Conservation (phyloP, 2,113 vertebrate genomes). For the Mionectes macconnelli region DNA sequence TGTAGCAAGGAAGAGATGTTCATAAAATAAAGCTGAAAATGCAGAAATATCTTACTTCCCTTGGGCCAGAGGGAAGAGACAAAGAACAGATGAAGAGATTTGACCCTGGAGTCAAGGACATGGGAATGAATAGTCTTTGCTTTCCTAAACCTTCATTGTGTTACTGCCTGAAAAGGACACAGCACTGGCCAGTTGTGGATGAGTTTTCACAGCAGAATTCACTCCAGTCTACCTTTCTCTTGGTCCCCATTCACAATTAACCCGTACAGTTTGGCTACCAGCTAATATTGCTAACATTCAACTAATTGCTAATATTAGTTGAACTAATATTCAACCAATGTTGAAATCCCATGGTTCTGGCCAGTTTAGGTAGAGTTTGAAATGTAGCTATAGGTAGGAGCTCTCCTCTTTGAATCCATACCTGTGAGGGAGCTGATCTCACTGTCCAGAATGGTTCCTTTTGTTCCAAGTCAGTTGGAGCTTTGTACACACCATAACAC, state of each 20-base stretch:
- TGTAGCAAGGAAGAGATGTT: not conserved
- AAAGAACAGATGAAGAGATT: not conserved
- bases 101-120: not conserved
- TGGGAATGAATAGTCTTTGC: not conserved
- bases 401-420: not conserved
- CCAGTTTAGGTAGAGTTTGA: not conserved
- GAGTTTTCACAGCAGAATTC: not conserved
- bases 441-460: not conserved
- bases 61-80: not conserved
- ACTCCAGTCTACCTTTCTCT: not conserved
- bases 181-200: not conserved
- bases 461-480: not conserved
- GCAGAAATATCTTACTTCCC: not conserved
- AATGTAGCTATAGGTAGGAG: not conserved
- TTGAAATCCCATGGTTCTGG: not conserved
- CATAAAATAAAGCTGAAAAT: conserved; percentile 8
- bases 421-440: not conserved
- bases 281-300: not conserved
- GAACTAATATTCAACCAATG: no score
- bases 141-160: not conserved
- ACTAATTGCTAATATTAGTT: no score
- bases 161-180: not conserved
- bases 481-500: not conserved
- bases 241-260: not conserved
- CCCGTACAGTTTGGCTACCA: not conserved